phyloP scores from a whole-genome alignment of 2,888 invertebrate genomes.

The Drosophila mulleri region DNA sequence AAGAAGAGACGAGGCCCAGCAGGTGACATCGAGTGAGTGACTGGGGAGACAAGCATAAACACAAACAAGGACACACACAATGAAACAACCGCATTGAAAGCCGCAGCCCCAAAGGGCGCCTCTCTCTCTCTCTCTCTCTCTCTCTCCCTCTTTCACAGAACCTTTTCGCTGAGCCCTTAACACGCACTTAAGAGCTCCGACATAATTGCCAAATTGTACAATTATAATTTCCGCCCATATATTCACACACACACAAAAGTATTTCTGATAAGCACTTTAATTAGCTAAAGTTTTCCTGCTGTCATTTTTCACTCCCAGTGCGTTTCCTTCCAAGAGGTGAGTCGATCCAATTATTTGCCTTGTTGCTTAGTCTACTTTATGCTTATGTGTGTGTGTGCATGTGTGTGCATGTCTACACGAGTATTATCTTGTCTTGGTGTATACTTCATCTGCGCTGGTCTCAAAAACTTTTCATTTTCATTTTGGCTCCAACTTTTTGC shows the following conservation, averaged over 20 bases:
- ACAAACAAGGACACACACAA: conserved; percentile 27
- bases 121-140: not conserved
- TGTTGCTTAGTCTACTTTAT: conserved; percentile 17
- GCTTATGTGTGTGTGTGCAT: not conserved
- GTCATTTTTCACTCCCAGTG: conserved; percentile 45
- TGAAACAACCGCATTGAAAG: conserved; percentile 10
- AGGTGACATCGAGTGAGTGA: conserved; percentile 21
- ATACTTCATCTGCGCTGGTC: conserved; percentile 20
- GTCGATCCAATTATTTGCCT: conserved; percentile 67
- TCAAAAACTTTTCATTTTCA: conserved; percentile 44
- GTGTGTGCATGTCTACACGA: conserved; percentile 14
- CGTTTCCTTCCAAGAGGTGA: conserved; percentile 44
- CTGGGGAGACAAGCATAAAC: conserved; percentile 28
- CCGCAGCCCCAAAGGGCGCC: conserved; percentile 15
- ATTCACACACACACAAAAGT: not conserved
- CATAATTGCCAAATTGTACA: conserved; percentile 56
- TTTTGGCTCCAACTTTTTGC: conserved; percentile 29
- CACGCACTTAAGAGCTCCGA: conserved; percentile 53
- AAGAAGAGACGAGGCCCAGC: not conserved
- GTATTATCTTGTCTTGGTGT: conserved; percentile 20
- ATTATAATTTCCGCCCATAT: conserved; percentile 47
- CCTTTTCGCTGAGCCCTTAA: conserved; percentile 34
- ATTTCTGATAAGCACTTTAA: conserved; percentile 57
- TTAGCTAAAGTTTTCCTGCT: conserved; percentile 65
- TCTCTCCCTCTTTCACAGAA: conserved; percentile 2